Evolutionary conservation across 2,113 vertebrate species (phyloP).

Genomic region (zebrafish (Danio rerio)): DNA sequence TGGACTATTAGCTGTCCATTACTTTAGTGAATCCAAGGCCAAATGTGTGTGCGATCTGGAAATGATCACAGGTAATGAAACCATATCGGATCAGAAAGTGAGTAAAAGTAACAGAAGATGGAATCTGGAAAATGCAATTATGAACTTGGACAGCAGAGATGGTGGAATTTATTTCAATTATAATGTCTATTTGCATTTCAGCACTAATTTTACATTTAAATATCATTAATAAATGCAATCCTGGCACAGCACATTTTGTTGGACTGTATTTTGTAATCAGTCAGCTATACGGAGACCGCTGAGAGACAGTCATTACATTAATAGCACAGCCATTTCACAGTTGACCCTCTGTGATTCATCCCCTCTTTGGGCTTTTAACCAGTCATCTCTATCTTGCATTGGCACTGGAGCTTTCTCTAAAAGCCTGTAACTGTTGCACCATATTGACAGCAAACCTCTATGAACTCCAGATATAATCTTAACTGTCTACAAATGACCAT

Average conservation of each 20-base stretch:
- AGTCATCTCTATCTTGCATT: not conserved
- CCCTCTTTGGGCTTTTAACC: conserved; percentile 6
- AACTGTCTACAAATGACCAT: conserved; percentile 24
- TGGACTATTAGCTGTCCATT: too few species aligned
- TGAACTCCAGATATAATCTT: conserved; percentile 40
- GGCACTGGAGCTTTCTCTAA: conserved; percentile 10
- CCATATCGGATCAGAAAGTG: too few species aligned
- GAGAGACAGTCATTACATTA: conserved; percentile 18
- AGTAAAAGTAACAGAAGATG: too few species aligned
- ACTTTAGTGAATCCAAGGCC: too few species aligned
- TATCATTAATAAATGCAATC: not conserved
- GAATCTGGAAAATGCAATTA: too few species aligned
- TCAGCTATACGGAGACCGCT: not conserved
- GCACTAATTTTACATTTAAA: not conserved
- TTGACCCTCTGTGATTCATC: conserved; percentile 1
- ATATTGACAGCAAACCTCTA: conserved; percentile 9
- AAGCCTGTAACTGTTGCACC: conserved; percentile 16
- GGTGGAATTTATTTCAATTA: not conserved
- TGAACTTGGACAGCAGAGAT: too few species aligned
- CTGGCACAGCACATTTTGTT: not conserved
- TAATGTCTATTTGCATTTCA: not conserved
- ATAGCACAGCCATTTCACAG: conserved; percentile 12
- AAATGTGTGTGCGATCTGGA: too few species aligned
- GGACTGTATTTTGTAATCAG: not conserved
- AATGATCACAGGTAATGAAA: too few species aligned